Evolutionary conservation across 2,888 invertebrate genomes (phyloP).

Genomic region (Catocala nupta): DNA sequence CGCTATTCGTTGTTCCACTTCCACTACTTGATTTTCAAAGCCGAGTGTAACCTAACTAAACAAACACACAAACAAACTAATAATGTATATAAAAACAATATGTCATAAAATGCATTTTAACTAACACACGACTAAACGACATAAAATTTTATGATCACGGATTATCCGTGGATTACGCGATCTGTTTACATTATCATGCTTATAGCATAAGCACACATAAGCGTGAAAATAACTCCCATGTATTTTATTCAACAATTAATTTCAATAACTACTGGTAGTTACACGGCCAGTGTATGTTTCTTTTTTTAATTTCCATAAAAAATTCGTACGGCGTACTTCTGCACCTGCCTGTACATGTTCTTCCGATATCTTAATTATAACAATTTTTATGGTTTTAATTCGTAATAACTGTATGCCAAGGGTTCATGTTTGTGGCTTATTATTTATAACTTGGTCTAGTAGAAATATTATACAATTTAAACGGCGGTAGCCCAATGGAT

Average conservation of each 20-base stretch:
- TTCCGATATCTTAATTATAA: constrained; percentile 70
- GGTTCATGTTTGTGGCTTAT: no score
- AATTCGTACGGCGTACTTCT: constrained; percentile 51
- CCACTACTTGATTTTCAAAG: no score
- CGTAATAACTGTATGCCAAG: constrained; percentile 27
- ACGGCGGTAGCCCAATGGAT: no score
- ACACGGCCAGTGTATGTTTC: constrained; percentile 28
- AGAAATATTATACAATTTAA: no score
- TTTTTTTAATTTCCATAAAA: constrained; percentile 45
- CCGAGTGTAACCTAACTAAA: no score
- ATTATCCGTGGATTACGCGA: no score
- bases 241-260: constrained; percentile 33
- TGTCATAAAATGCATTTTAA: neutral
- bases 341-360: constrained; percentile 59
- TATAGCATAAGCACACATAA: no score
- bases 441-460: no score
- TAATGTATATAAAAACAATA: no score
- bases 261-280: constrained; percentile 32
- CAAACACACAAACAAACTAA: no score
- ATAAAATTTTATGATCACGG: neutral
- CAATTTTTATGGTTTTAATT: constrained; percentile 52
- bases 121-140: neutral
- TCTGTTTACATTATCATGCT: no score
- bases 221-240: constrained; percentile 13
- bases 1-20: no score